Base-by-base conservation (phyloP, 2,888 invertebrate species). In the Venusia cambrica region DNA sequence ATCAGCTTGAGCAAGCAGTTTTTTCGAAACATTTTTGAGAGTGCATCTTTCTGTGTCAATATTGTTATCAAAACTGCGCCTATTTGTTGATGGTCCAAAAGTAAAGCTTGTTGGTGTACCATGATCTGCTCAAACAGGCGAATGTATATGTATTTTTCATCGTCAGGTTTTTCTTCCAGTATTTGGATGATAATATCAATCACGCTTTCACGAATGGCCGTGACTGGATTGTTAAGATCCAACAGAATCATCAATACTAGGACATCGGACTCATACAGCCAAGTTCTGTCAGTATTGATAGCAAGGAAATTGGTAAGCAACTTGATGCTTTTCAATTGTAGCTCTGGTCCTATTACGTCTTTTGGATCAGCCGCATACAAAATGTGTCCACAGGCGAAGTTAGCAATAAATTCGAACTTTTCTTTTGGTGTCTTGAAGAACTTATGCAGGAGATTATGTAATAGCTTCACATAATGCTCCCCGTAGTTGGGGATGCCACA, bases 61-160 rank as follows among this genome's bases (percentile, higher is more conserved):
- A 92, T 72, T 5, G 90, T 90, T 46, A 89, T 91, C 1, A 94
- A 60, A 8, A 91, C 77, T 17, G 92, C 73, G 0, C 90, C 79
- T 7, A 93, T 69, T 60, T 94, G 94, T 43, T 92, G 90, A 16
- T 88, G 73, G 54, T 94, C 94, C 42, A 92, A 65, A 12, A 88
- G 47, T 18, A 94, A 78, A 61, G 94, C 94, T 32, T 89, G 75
- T 39, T 75, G 76, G 20, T 89, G 87, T 2, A 59, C 47, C n/a
- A 72, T 37, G 1, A 92, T 43, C 52, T 89, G 81, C 34, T 78
- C 66, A 9, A 90, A 47, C 3, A 91, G 50, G 2, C 84, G 62
- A 8, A 77, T 63, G 44, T 89, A 88, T 4, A 79, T 62, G 1
- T 76, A 49, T 1, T 74, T 74, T 13, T 77, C 66, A 31, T n/a